Evolutionary conservation across 2,888 invertebrate genomes (phyloP).

Genomic region (Ellobium chinense): DNA sequence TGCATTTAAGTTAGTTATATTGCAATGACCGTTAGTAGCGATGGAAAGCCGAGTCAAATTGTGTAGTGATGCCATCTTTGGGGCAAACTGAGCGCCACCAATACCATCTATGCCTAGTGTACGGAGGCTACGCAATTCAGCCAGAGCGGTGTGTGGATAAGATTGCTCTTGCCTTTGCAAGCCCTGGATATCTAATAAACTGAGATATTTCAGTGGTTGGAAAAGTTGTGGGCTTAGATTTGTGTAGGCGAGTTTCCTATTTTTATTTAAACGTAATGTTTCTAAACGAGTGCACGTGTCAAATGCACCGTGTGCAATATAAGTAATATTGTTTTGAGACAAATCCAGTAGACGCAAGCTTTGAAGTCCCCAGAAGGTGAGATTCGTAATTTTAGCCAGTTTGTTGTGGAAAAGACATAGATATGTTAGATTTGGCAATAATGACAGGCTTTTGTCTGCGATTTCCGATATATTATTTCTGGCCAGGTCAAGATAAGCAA

Average conservation of each 20-base stretch:
- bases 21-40: neutral
- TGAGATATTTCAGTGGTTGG: neutral
- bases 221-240: neutral
- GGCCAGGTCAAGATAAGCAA: neutral
- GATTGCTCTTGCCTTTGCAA: neutral
- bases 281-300: neutral
- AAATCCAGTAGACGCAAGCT: neutral
- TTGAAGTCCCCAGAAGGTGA: neutral
- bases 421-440: neutral
- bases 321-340: neutral
- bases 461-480: neutral
- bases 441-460: neutral
- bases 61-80: neutral
- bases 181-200: neutral
- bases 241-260: neutral
- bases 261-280: neutral
- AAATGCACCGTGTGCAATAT: neutral
- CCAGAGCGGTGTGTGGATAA: neutral
- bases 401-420: neutral
- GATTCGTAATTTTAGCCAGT: neutral
- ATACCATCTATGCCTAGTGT: neutral
- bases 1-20: neutral
- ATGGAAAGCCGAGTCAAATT: neutral
- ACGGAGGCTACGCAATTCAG: neutral
- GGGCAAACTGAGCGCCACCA: neutral